Conservation (phyloP, 2,888 invertebrate genomes). For the Frankliniella intonsa region DNA sequence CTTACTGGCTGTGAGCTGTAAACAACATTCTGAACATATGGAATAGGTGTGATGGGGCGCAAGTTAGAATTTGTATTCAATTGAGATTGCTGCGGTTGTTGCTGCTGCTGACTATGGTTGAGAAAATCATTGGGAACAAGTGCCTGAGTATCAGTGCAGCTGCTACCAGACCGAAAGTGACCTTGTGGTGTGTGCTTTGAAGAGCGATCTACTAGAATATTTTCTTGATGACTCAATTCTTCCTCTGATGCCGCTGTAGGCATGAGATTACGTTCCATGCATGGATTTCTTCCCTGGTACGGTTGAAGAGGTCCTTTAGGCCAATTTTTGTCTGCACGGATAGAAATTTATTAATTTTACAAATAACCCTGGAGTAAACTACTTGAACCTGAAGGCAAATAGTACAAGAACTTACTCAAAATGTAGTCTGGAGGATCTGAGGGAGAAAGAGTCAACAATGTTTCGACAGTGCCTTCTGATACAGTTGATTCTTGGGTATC, state of each 20-base stretch:
- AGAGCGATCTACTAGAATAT: slow-evolving; percentile 42
- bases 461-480: slow-evolving; percentile 57
- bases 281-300: slow-evolving; percentile 80
- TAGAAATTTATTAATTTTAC: not conserved
- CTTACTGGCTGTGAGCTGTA: slow-evolving; percentile 46
- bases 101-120: slow-evolving; percentile 44
- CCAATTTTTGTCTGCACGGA: not conserved
- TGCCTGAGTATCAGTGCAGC: slow-evolving; percentile 48
- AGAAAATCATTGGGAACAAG: slow-evolving; percentile 52
- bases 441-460: slow-evolving; percentile 55
- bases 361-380: slow-evolving; percentile 38
- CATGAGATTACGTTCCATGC: slow-evolving; percentile 69
- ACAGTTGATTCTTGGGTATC: slow-evolving; percentile 43
- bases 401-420: not conserved
- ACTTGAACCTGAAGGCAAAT: slow-evolving; percentile 3
- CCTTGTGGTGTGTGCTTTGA: slow-evolving; percentile 35
- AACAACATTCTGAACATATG: slow-evolving; percentile 71
- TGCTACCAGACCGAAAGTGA: slow-evolving; percentile 33
- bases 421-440: slow-evolving; percentile 47
- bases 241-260: slow-evolving; percentile 44
- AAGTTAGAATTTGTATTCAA: slow-evolving; percentile 42
- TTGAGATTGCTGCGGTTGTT: slow-evolving; percentile 41
- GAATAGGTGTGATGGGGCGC: slow-evolving; percentile 58
- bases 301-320: slow-evolving; percentile 55
- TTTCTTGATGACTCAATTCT: slow-evolving; percentile 46